Evolutionary conservation across 2,797 vertebrate species (phyloP).

Genomic region (Semaprochilodus insignis): DNA sequence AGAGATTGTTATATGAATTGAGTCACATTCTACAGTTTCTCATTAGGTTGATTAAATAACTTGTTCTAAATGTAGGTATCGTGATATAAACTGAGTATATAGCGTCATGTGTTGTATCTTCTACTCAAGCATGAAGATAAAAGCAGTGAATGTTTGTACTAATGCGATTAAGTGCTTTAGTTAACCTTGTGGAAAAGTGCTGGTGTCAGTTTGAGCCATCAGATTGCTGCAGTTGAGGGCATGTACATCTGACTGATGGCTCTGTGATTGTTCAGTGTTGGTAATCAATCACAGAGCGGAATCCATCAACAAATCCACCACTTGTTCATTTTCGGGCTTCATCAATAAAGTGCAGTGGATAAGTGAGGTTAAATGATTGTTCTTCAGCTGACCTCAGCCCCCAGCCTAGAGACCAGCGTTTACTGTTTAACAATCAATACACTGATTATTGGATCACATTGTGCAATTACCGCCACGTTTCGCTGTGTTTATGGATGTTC

Average conservation of each 20-base stretch:
- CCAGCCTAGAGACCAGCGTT: constrained; percentile 26
- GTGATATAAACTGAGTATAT: no score
- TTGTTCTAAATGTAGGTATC: no score
- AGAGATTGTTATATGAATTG: no score
- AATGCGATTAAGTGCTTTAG: constrained; percentile 41
- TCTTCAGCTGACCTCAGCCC: constrained; percentile 56
- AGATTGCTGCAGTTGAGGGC: constrained; percentile 21
- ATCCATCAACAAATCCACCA: constrained; percentile 48
- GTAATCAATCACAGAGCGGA: constrained; percentile 50
- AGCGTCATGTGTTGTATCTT: no score
- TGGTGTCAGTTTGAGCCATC: constrained; percentile 29
- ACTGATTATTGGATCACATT: constrained; percentile 56
- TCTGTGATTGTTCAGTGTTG: constrained; percentile 28
- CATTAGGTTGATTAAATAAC: no score
- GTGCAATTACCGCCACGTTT: constrained; percentile 49
- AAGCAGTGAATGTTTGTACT: constrained; percentile 23
- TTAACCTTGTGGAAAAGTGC: constrained; percentile 46
- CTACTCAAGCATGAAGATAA: constrained; percentile 23
- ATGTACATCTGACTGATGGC: constrained; percentile 4
- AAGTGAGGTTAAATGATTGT: constrained; percentile 49
- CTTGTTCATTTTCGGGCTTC: constrained; percentile 43
- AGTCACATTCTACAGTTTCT: no score
- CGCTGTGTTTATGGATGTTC: constrained; percentile 35
- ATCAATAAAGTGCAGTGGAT: constrained; percentile 50
- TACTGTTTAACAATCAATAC: constrained; percentile 55